Conservation (phyloP, 2,888 invertebrate genomes). For the Lasioglossum figueresi region DNA sequence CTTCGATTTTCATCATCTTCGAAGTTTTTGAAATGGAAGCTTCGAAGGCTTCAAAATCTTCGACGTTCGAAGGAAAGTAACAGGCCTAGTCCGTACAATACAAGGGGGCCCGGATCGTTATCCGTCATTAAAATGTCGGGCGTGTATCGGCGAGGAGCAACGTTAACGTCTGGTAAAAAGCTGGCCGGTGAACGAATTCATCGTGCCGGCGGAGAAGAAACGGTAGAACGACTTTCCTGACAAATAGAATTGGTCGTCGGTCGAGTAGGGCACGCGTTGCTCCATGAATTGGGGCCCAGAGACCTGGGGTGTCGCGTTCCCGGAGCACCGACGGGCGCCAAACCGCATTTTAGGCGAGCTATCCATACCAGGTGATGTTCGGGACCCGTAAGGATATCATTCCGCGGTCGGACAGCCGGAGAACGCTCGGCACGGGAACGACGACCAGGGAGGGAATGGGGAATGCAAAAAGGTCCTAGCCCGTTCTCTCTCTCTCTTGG, state of each 20-base stretch:
- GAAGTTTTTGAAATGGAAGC: too few species aligned
- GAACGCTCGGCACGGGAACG: constrained; percentile 28
- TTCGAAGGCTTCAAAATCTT: too few species aligned
- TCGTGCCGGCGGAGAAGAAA: constrained; percentile 16
- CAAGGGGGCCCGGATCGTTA: neutral
- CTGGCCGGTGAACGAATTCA: constrained; percentile 6
- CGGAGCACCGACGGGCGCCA: constrained; percentile 63
- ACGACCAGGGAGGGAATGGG: constrained; percentile 33
- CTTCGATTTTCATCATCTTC: too few species aligned
- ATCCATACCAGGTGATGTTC: constrained; percentile 72
- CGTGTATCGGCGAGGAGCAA: neutral
- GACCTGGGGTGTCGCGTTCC: constrained; percentile 43
- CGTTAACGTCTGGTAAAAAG: constrained; percentile 1
- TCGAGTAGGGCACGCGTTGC: constrained; percentile 39
- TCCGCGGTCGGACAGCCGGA: constrained; percentile 49
- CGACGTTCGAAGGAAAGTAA: too few species aligned
- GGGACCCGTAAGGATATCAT: constrained; percentile 70
- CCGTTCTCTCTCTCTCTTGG: constrained; percentile 39
- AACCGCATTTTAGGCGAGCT: constrained; percentile 77
- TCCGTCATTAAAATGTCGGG: neutral
- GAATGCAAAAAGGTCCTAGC: constrained; percentile 78
- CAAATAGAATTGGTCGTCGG: constrained; percentile 50
- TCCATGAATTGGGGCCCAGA: neutral
- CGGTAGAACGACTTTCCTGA: constrained; percentile 37
- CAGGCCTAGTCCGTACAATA: too few species aligned